phyloP scores from a whole-genome alignment of 2,113 vertebrate species.

The Apodemus speciosus region DNA sequence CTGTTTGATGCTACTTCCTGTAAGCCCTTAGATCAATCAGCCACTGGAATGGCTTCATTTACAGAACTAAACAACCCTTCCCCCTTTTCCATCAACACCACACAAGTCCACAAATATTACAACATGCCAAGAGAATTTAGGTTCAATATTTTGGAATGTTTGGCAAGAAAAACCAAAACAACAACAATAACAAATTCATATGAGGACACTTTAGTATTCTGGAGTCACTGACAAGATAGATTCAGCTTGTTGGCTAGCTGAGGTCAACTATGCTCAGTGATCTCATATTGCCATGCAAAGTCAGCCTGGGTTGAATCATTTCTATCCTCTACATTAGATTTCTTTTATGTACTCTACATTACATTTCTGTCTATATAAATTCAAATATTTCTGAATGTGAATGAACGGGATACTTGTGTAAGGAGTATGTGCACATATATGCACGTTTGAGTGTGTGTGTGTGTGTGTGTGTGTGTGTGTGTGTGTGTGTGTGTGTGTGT shows the following conservation, averaged over 20 bases:
- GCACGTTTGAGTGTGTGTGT: no score
- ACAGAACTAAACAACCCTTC: background rate
- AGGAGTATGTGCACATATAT: no score
- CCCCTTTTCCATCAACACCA: no score
- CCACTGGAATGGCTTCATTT: background rate
- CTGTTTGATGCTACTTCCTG: background rate
- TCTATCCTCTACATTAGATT: background rate
- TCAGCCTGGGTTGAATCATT: background rate
- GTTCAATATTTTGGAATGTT: background rate
- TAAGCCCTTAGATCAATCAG: background rate
- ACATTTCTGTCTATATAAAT: background rate
- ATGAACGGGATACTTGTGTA: background rate
- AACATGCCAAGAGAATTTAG: background rate
- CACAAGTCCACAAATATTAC: background rate
- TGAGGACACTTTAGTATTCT: background rate
- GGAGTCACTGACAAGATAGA: no score
- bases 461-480: no score
- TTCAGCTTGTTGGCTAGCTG: background rate
- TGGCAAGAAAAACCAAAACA: background rate
- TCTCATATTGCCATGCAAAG: background rate
- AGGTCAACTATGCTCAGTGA: background rate
- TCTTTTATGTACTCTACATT: background rate
- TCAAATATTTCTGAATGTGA: conserved; percentile 4
- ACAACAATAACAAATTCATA: background rate
- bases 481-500: background rate